These are phyloP conservation scores for Drosophila falleni DNA, from an alignment of 2,888 invertebrate species.

Conservation along the genomic window DNA sequence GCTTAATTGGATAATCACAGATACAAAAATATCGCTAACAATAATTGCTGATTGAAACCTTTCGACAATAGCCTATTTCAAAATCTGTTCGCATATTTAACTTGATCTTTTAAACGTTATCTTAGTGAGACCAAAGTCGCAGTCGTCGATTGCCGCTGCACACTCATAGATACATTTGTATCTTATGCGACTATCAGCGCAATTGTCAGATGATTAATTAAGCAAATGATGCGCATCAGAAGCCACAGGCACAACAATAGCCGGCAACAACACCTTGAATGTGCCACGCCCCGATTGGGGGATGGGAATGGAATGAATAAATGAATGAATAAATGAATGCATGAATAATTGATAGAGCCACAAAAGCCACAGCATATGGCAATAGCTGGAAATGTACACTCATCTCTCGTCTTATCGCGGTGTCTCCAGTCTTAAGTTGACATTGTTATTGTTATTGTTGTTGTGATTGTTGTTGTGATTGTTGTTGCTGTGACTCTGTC, in stretches of 20 bases:
- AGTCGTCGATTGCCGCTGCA: slow-evolving; percentile 4
- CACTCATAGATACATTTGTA: slow-evolving; percentile 46
- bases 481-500: slow-evolving; percentile 11
- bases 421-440: slow-evolving; percentile 63
- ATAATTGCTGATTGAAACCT: slow-evolving; percentile 12
- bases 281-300: slow-evolving; percentile 55
- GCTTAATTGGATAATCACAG: background rate
- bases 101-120: slow-evolving; percentile 4
- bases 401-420: slow-evolving; percentile 66
- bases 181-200: slow-evolving; percentile 48
- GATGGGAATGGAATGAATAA: slow-evolving; percentile 12
- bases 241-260: slow-evolving; percentile 33
- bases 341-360: slow-evolving; percentile 69
- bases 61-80: slow-evolving; percentile 12
- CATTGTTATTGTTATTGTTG: slow-evolving; percentile 52
- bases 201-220: slow-evolving; percentile 78
- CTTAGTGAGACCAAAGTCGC: slow-evolving; percentile 2
- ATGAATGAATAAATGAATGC: slow-evolving; percentile 59
- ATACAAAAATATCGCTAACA: background rate
- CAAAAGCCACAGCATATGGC: slow-evolving; percentile 53
- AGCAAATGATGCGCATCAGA: slow-evolving; percentile 59
- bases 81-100: background rate
- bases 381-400: slow-evolving; percentile 57
- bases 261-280: slow-evolving; percentile 39
- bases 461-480: slow-evolving; percentile 38